Percentiles rank a stretch among this genome's conserved stretches.
phyloP scores from a whole-genome alignment of 2,113 vertebrate genomes.

The Apodemus speciosus region DNA sequence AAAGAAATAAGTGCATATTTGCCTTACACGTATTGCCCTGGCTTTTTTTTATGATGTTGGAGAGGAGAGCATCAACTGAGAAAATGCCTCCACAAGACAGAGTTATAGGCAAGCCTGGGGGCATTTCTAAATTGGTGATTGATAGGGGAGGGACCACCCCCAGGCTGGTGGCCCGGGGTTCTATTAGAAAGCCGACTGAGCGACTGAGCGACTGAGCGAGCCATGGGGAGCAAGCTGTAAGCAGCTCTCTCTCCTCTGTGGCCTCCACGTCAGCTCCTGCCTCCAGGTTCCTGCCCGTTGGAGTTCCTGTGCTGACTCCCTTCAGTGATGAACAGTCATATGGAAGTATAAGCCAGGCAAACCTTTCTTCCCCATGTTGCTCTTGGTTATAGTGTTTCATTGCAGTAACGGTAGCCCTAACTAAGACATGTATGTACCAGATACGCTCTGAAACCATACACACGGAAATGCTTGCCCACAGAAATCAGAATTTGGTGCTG shows the following conservation, averaged over 20 bases:
- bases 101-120: too few species aligned
- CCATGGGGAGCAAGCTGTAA: neutral
- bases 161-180: neutral
- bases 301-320: neutral
- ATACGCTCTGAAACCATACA: slow-evolving; percentile 25
- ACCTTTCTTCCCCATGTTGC: neutral
- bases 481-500: slow-evolving; percentile 23
- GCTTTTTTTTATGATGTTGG: neutral
- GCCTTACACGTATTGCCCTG: neutral
- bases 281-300: neutral
- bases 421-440: neutral
- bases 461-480: slow-evolving; percentile 7
- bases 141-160: too few species aligned
- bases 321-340: neutral
- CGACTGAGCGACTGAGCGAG: neutral
- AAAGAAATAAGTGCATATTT: slow-evolving; percentile 13
- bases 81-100: neutral
- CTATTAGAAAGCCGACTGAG: neutral
- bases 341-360: neutral
- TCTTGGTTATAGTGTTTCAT: neutral
- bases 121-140: neutral
- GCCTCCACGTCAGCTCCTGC: neutral
- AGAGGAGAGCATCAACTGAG: neutral
- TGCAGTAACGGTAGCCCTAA: neutral
- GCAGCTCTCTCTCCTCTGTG: neutral